These are phyloP conservation scores for Leuciscus idus DNA, from an alignment of 2,113 vertebrate genomes.

Conservation along the genomic window DNA sequence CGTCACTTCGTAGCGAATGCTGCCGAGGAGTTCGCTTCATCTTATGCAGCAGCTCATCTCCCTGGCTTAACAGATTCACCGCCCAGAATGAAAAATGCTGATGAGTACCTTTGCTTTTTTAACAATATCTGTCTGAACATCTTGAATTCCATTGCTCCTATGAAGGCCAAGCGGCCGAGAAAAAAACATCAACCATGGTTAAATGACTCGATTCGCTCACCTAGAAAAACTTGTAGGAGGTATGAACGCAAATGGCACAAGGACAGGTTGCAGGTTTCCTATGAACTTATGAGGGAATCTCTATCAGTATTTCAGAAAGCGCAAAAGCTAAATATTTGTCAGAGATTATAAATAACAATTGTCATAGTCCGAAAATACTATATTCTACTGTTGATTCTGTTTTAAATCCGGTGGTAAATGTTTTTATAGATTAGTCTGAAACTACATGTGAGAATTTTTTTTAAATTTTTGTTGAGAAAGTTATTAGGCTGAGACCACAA, in stretches of 20 bases:
- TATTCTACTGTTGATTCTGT: too few relatives aligned
- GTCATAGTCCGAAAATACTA: neutral
- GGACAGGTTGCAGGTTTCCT: neutral
- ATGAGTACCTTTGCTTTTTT: neutral
- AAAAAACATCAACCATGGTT: neutral
- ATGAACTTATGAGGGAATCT: neutral
- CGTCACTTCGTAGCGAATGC: too few relatives aligned
- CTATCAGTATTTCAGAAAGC: neutral
- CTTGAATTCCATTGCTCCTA: neutral
- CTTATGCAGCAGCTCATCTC: neutral
- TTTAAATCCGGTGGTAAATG: too few relatives aligned
- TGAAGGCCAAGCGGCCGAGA: too few relatives aligned
- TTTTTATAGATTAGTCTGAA: neutral
- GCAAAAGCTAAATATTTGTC: neutral
- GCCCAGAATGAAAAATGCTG: neutral
- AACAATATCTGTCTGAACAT: neutral
- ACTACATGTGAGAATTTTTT: neutral
- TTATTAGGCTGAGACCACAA: neutral
- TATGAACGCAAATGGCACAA: neutral
- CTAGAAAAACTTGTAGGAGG: neutral
- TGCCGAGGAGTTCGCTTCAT: neutral
- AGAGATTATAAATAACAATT: neutral
- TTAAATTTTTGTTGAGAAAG: neutral
- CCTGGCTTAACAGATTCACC: neutral
- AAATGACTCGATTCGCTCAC: neutral